A percentile compares a stretch with the other conserved stretches of the same genome.
These are phyloP conservation scores for Stegana nigrithorax DNA, from an alignment of 2,888 invertebrate genomes.

Conservation along the genomic window DNA sequence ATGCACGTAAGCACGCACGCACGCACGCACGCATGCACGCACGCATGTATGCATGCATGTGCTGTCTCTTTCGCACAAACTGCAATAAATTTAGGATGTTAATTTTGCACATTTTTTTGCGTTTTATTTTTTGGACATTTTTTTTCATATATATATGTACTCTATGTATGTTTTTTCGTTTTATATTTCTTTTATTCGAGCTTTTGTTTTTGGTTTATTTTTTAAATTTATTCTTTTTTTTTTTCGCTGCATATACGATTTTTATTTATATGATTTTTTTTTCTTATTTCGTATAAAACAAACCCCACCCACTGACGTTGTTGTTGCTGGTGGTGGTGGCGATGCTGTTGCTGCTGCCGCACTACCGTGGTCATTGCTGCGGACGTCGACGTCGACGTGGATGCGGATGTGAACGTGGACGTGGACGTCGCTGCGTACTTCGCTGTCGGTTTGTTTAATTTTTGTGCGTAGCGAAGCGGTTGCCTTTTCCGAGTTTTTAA, in stretches of 20 bases:
- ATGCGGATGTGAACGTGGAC: slow-evolving; percentile 9
- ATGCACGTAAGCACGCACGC: background rate
- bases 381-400: no score
- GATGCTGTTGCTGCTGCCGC: slow-evolving; percentile 9
- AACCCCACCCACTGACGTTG: slow-evolving; percentile 7
- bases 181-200: slow-evolving; percentile 2
- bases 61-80: slow-evolving; percentile 15
- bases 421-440: slow-evolving; percentile 25
- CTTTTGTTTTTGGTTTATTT: background rate
- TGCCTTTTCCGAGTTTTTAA: no score
- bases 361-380: no score
- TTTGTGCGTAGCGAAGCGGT: slow-evolving; percentile 44
- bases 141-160: no score
- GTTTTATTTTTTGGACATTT: slow-evolving; percentile 18
- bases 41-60: slow-evolving; percentile 21
- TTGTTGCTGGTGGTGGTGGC: slow-evolving; percentile 4
- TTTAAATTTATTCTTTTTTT: background rate
- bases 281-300: slow-evolving; percentile 26
- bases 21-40: slow-evolving; percentile 23
- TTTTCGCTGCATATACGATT: no score
- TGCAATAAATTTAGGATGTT: slow-evolving; percentile 43
- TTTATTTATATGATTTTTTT: no score
- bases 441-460: slow-evolving; percentile 43
- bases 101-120: slow-evolving; percentile 36
- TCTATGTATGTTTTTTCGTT: no score